These are phyloP conservation scores for Amblyopsis rosae DNA, from an alignment of 2,113 vertebrate genomes.

Conservation along the genomic window DNA sequence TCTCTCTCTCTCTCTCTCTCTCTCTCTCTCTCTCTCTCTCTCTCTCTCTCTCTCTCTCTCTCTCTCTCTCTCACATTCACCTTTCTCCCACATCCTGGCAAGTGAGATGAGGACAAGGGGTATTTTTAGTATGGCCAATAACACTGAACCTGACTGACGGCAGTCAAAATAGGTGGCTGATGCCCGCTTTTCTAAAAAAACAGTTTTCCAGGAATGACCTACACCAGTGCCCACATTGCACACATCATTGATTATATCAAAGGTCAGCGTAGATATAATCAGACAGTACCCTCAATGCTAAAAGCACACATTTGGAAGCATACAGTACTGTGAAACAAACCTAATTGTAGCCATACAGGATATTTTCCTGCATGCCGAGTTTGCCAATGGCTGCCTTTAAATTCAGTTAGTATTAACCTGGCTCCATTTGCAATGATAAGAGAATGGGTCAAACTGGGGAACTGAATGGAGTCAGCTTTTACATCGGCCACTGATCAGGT, in stretches of 20 bases:
- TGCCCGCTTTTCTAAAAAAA: slow-evolving; percentile 26
- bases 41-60: background rate
- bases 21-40: too few relatives aligned
- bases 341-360: background rate
- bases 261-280: slow-evolving; percentile 5
- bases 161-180: slow-evolving; percentile 47
- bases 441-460: slow-evolving; percentile 25
- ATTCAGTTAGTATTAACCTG: slow-evolving; percentile 3
- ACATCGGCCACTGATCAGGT: slow-evolving; percentile 17
- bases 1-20: too few relatives aligned
- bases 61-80: background rate
- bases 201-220: slow-evolving; percentile 35
- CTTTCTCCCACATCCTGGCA: background rate
- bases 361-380: slow-evolving; percentile 1
- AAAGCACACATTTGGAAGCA: background rate
- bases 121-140: slow-evolving; percentile 53
- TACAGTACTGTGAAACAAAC: background rate
- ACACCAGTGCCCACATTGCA: background rate
- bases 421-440: slow-evolving; percentile 15
- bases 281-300: background rate
- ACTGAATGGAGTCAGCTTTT: slow-evolving; percentile 10
- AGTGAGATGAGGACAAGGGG: slow-evolving; percentile 4
- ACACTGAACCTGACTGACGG: slow-evolving; percentile 49
- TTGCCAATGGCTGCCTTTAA: background rate
- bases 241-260: too few relatives aligned